Conservation (phyloP, 1,140 invertebrate species). For the Asbolus verrucosus region DNA sequence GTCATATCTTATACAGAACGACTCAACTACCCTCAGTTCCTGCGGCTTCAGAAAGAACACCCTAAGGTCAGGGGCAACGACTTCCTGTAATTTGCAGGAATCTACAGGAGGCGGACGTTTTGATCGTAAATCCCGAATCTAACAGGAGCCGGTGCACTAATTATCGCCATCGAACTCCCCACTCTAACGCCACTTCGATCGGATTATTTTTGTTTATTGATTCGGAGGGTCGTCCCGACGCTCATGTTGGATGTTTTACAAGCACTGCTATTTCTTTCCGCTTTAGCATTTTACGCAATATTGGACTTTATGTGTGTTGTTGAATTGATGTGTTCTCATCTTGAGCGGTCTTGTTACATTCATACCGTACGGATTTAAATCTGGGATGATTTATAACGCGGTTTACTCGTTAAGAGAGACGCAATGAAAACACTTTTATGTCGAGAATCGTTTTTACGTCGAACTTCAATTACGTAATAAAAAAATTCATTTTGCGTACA, state of each 20-base stretch:
- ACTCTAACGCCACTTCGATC: not conserved
- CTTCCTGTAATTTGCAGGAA: constrained; percentile 48
- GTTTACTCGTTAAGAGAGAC: not conserved
- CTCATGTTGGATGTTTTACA: not conserved
- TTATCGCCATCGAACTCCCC: not conserved
- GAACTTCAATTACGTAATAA: no score
- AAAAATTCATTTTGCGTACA: no score
- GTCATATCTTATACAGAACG: constrained; percentile 48
- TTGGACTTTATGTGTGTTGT: constrained; percentile 7
- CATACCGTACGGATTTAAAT: constrained; percentile 30
- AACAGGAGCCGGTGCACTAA: not conserved
- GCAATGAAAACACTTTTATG: not conserved
- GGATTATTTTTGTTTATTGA: not conserved
- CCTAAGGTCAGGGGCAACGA: constrained; percentile 44
- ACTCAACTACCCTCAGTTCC: constrained; percentile 50
- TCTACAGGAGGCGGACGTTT: constrained; percentile 19
- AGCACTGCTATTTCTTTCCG: not conserved
- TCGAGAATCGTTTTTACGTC: not conserved
- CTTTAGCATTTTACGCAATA: not conserved
- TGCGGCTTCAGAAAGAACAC: constrained; percentile 39
- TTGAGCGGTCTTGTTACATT: constrained; percentile 26
- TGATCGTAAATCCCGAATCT: not conserved
- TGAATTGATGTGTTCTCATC: constrained; percentile 34
- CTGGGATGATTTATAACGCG: constrained; percentile 15
- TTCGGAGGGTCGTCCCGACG: not conserved